phyloP scores from a whole-genome alignment of 2,888 invertebrate genomes.

The Drosophila anomalipes region DNA sequence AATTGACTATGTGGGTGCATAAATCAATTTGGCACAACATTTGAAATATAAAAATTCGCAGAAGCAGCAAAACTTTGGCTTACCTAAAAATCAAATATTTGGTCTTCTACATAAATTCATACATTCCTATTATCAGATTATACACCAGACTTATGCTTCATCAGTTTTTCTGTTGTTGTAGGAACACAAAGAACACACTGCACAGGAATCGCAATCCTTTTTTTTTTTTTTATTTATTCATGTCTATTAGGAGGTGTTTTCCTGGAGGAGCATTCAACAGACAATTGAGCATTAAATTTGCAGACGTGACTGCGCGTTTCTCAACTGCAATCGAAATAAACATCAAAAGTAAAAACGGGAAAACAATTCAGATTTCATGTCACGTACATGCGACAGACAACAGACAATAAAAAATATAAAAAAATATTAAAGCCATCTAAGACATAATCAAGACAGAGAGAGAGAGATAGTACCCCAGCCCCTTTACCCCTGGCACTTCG shows the following conservation, averaged over 20 bases:
- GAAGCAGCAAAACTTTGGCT: not conserved
- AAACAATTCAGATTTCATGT: conserved; percentile 63
- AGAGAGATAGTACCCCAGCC: conserved; percentile 9
- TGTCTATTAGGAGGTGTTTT: not conserved
- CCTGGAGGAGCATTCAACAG: conserved; percentile 17
- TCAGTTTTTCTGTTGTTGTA: not conserved
- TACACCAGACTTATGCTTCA: not conserved
- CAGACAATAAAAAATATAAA: conserved; percentile 35
- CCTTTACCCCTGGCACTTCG: not conserved
- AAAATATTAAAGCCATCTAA: conserved; percentile 28
- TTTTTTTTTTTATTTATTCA: conserved; percentile 1
- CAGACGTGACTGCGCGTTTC: conserved; percentile 60
- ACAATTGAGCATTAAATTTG: conserved; percentile 43
- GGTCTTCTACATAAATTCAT: not conserved
- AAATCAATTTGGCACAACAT: not conserved
- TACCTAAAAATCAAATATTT: not conserved
- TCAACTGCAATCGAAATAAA: conserved; percentile 54
- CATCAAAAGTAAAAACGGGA: conserved; percentile 49
- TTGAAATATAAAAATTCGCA: not conserved
- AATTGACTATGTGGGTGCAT: not conserved
- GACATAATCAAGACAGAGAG: conserved; percentile 9
- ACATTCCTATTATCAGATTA: not conserved
- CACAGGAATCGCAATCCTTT: conserved; percentile 37
- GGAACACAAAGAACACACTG: conserved; percentile 4
- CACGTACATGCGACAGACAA: conserved; percentile 55